A percentile compares a stretch with the other conserved stretches of the same genome.
Evolutionary conservation across 2,888 invertebrate species (phyloP).

Genomic region (Saturnia pavonia): DNA sequence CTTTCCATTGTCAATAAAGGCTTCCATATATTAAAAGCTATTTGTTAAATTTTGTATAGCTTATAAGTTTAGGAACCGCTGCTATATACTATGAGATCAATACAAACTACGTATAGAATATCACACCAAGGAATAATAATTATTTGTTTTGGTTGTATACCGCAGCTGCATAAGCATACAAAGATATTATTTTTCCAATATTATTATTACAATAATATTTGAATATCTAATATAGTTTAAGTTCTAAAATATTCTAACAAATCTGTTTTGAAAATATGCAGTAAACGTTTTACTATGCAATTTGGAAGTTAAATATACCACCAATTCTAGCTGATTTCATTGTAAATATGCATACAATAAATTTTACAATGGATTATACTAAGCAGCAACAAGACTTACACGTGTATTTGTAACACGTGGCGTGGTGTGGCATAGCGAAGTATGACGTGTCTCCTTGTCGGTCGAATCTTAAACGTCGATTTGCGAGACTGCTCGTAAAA

Average conservation of each 20-base stretch:
- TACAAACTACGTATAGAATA: too few relatives aligned
- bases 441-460: conserved; percentile 1
- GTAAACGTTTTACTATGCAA: not conserved
- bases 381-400: not conserved
- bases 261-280: not conserved
- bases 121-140: too few relatives aligned
- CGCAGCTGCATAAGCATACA: too few relatives aligned
- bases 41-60: too few relatives aligned
- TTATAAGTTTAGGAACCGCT: too few relatives aligned
- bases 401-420: not conserved
- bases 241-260: too few relatives aligned
- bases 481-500: conserved; percentile 64
- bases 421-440: conserved; percentile 5
- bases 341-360: not conserved
- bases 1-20: too few relatives aligned
- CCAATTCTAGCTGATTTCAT: not conserved
- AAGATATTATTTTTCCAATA: too few relatives aligned
- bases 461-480: conserved; percentile 49
- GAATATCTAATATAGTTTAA: not conserved
- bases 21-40: too few relatives aligned
- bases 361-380: conserved; percentile 1
- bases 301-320: not conserved
- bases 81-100: too few relatives aligned
- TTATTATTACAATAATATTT: too few relatives aligned
- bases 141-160: too few relatives aligned